Evolutionary conservation across 2,797 vertebrate species (phyloP).

Genomic region (Echeneis naucrates): DNA sequence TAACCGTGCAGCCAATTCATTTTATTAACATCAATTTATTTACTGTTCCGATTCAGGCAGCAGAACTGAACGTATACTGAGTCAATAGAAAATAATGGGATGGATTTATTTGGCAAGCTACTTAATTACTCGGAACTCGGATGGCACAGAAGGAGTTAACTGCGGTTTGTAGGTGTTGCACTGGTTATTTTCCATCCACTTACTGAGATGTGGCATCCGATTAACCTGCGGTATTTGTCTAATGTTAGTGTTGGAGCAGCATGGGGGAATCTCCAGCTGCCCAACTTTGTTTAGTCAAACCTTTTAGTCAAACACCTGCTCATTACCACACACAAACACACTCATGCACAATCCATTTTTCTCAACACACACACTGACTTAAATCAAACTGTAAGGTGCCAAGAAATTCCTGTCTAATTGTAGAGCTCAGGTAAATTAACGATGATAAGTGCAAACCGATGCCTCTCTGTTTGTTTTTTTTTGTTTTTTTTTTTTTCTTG

Average conservation of each 20-base stretch:
- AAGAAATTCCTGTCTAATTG: constrained; percentile 74
- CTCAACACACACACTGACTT: constrained; percentile 9
- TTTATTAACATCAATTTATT: too few species aligned
- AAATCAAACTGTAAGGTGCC: constrained; percentile 53
- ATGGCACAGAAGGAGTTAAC: constrained; percentile 25
- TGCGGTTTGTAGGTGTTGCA: not conserved
- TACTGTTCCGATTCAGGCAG: too few species aligned
- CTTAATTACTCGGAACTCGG: not conserved
- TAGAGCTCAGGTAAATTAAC: constrained; percentile 70
- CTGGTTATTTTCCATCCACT: constrained; percentile 64
- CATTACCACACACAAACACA: constrained; percentile 39
- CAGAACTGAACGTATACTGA: too few species aligned
- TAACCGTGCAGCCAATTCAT: not conserved
- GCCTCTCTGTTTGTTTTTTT: constrained; percentile 42
- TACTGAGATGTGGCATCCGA: constrained; percentile 36
- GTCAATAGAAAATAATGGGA: too few species aligned
- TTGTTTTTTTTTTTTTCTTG: constrained; percentile 62
- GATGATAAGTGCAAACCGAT: constrained; percentile 66
- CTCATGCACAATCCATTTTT: constrained; percentile 4
- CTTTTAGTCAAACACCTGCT: constrained; percentile 52
- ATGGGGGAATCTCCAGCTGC: constrained; percentile 66
- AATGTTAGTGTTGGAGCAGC: constrained; percentile 61
- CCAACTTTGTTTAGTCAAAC: constrained; percentile 58
- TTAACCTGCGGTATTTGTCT: constrained; percentile 44
- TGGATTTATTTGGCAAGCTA: too few species aligned